A percentile compares a stretch with the other conserved stretches of the same genome.
These are phyloP conservation scores for Diaprepes abbreviatus DNA, from an alignment of 2,888 invertebrate genomes.

Conservation along the genomic window DNA sequence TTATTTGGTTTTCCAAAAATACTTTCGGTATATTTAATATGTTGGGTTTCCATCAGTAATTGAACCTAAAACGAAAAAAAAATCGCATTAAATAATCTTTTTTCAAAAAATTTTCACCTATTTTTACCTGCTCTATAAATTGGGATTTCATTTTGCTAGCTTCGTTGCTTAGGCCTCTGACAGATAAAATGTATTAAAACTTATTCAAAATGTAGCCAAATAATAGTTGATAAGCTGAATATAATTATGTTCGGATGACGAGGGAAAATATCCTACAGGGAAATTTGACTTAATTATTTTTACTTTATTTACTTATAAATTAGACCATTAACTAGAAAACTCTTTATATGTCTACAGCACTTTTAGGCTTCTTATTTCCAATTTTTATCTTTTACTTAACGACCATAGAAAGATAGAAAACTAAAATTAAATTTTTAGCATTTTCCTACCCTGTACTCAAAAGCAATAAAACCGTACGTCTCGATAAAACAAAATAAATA, in stretches of 20 bases:
- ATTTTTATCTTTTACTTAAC: no score
- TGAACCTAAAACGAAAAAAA: conserved; percentile 57
- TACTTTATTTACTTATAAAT: no score
- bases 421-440: background rate
- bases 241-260: conserved; percentile 20
- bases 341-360: no score
- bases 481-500: conserved; percentile 29
- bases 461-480: background rate
- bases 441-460: conserved; percentile 1
- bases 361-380: no score
- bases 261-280: conserved; percentile 30
- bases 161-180: conserved; percentile 9
- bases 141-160: conserved; percentile 51
- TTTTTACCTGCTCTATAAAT: conserved; percentile 55
- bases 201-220: conserved; percentile 10
- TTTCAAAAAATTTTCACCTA: no score
- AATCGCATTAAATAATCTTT: no score
- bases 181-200: conserved; percentile 32
- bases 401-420: background rate
- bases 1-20: conserved; percentile 57
- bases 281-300: background rate
- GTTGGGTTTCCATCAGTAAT: conserved; percentile 62
- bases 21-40: conserved; percentile 57
- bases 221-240: conserved; percentile 29
- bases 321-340: no score